Evolutionary conservation across 2,797 vertebrate species (phyloP).

Genomic region (Gephyroberyx darwinii): DNA sequence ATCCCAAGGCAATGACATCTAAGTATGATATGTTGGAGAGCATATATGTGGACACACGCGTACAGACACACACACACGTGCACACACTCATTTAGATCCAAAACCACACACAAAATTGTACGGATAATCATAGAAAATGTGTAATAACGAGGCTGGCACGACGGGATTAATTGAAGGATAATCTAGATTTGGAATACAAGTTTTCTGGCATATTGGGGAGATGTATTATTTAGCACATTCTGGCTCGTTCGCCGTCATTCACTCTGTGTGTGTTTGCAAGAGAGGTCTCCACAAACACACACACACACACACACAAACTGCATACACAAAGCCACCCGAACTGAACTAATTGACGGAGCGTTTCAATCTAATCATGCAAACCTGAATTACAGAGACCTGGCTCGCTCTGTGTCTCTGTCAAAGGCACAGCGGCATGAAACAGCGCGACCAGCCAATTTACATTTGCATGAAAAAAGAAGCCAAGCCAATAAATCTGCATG

Average conservation of each 20-base stretch:
- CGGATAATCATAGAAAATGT: background rate
- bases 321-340: slow-evolving; percentile 43
- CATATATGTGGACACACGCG: slow-evolving; percentile 35
- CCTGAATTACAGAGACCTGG: slow-evolving; percentile 46
- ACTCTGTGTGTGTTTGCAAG: background rate
- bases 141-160: slow-evolving; percentile 6
- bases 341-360: slow-evolving; percentile 53
- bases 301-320: slow-evolving; percentile 2
- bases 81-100: background rate
- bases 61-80: slow-evolving; percentile 10
- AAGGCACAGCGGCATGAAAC: slow-evolving; percentile 45
- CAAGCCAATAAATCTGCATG: slow-evolving; percentile 60
- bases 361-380: slow-evolving; percentile 53
- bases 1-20: slow-evolving; percentile 52
- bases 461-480: slow-evolving; percentile 69
- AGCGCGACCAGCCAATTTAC: slow-evolving; percentile 41
- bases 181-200: slow-evolving; percentile 62
- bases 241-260: slow-evolving; percentile 2
- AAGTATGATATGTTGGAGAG: slow-evolving; percentile 24
- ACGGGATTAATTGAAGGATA: slow-evolving; percentile 41
- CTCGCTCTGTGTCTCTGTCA: slow-evolving; percentile 56
- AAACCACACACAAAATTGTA: slow-evolving; percentile 7
- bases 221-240: slow-evolving; percentile 53
- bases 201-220: slow-evolving; percentile 47
- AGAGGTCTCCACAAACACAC: slow-evolving; percentile 17